A percentile compares a stretch with the other conserved stretches of the same genome.
Evolutionary conservation across 2,888 invertebrate species (phyloP).

Genomic region (Harmothoe impar): DNA sequence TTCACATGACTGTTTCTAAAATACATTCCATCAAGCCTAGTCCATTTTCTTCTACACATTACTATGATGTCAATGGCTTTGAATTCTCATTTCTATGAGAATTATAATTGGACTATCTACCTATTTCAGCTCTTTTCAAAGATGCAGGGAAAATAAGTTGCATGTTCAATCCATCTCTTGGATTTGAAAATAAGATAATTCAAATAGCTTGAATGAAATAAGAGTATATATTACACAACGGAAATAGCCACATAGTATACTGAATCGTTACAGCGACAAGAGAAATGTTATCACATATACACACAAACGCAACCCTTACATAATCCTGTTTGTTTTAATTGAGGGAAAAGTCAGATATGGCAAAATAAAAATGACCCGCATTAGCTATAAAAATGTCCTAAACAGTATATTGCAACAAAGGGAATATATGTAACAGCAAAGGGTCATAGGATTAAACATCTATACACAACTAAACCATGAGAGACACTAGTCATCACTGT

Average conservation of each 20-base stretch:
- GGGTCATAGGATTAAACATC: too few species aligned
- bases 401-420: neutral
- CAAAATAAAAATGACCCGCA: constrained; percentile 10
- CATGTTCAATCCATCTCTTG: neutral
- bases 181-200: neutral
- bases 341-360: neutral
- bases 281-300: neutral
- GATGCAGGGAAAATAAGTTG: neutral
- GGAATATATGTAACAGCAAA: neutral
- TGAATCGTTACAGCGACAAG: neutral
- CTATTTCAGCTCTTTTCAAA: neutral
- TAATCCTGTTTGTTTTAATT: neutral
- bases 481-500: neutral
- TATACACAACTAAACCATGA: constrained; percentile 1
- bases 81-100: neutral
- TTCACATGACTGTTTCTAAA: neutral
- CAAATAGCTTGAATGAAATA: neutral
- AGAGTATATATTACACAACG: neutral
- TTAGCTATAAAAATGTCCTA: neutral
- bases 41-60: neutral
- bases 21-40: neutral
- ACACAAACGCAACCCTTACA: neutral
- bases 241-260: neutral
- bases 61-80: neutral
- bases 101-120: neutral